Evolutionary conservation across 2,113 vertebrate genomes (phyloP), one percentile per base, ranked within the genome.

Genomic region (Coptodon bakossiorum): DNA sequence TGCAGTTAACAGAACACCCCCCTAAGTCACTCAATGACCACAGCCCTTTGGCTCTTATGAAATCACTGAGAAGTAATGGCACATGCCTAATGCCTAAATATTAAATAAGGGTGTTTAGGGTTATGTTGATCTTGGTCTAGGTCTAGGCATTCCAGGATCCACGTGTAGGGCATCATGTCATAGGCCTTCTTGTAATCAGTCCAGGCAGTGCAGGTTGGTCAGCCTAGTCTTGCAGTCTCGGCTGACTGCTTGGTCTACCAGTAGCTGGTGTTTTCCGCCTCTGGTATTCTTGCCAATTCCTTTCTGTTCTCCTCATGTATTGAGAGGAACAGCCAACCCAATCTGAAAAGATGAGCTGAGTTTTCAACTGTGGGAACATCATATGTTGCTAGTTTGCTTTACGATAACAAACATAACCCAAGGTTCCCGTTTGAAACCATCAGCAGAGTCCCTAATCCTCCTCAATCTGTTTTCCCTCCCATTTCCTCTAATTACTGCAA

Each of bases 131-230:
- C 56, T 59, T 17, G 27, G 13, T 1, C 22, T 31, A 31, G 29
- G 29, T 6, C 29, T 24, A 24, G 53, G 22, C 3, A 61, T 31
- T 6, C 57, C 57, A 61, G 57, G 57, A 61, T 1, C 27, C 57
- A 29, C 14, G 1, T 31, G 57, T 61, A 14, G 27, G 57, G 57
- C 8, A 61, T 10, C 5, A 0, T 0, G 14, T 4, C 57, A 17
- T 9, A 0, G 57, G 57, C 27, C 57, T 61, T 34, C 2, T 3
- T 61, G 29, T 8, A 34, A 61, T 61, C 16, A 61, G 8, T 61
- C 8, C 16, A 61, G 29, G 29, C 14, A 61, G 57, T 61, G 57
- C 16, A 61, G 57, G 29, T 34, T 61, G 29, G 9, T 61, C 57
- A 34, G 29, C 16, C 29, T 61, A 5, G 16, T 61, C 57, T 1